Conservation (phyloP, 2,113 vertebrate genomes). For the Aix galericulata region DNA sequence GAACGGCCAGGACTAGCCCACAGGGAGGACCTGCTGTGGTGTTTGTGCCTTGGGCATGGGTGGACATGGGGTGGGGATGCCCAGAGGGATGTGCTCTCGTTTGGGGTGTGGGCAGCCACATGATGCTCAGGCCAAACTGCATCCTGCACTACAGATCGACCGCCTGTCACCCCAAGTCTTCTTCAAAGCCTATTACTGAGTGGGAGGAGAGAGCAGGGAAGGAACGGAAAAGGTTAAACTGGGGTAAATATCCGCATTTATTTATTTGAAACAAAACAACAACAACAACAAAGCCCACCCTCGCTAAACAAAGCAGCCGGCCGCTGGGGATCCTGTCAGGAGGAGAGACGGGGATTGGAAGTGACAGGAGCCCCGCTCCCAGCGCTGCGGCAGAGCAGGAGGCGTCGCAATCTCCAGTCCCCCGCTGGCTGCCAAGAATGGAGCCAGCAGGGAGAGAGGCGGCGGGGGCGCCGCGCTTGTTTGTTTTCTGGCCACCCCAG, state of each 20-base stretch:
- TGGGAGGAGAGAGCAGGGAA: not conserved
- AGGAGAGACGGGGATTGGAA: conserved; percentile 9
- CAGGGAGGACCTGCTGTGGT: not conserved
- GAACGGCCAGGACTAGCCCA: not conserved
- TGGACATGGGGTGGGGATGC: too few species aligned
- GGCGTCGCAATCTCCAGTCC: conserved; percentile 40
- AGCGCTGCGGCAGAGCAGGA: conserved; percentile 33
- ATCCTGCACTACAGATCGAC: not conserved
- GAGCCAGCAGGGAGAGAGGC: conserved; percentile 56
- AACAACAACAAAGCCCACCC: not conserved
- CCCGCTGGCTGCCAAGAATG: conserved; percentile 51
- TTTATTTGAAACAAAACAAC: too few species aligned
- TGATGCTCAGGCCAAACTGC: not conserved
- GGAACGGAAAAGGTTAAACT: not conserved
- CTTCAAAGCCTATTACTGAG: not conserved
- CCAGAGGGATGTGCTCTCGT: not conserved
- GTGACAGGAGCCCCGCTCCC: conserved; percentile 44
- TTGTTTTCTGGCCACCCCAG: conserved; percentile 65
- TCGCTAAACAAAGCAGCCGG: not conserved
- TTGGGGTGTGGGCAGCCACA: not conserved
- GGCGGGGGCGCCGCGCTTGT: not conserved
- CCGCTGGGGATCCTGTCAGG: conserved; percentile 34
- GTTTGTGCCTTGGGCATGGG: not conserved
- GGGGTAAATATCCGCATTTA: not conserved
- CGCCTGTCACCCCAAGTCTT: not conserved